These are phyloP conservation scores for Bostrychus sinensis DNA, from an alignment of 2,113 vertebrate species.

Conservation along the genomic window DNA sequence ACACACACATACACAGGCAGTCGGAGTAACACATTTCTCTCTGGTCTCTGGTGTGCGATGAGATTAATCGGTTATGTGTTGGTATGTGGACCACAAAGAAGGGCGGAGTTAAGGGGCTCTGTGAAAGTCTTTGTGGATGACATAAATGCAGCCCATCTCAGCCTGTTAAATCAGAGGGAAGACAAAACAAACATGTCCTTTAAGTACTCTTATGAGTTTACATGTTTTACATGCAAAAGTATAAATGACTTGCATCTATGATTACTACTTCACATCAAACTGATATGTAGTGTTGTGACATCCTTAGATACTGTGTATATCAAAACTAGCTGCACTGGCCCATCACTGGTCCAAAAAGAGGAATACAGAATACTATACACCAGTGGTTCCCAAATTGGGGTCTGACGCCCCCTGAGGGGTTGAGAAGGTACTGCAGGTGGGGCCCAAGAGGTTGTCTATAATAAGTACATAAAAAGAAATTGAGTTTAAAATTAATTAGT, in stretches of 20 bases:
- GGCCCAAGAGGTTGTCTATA: no score
- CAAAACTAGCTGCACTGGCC: no score
- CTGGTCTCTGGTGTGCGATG: constrained; percentile 56
- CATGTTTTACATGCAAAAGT: constrained; percentile 1
- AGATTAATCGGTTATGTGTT: constrained; percentile 74
- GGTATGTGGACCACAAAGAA: constrained; percentile 67
- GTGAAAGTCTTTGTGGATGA: constrained; percentile 46
- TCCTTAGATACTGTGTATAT: no score
- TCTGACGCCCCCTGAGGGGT: no score
- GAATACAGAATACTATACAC: background rate
- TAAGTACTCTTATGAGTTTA: background rate
- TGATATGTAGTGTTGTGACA: no score
- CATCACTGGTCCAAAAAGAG: no score
- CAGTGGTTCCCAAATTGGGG: no score
- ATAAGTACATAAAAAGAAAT: no score
- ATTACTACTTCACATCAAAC: no score
- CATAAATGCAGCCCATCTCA: constrained; percentile 45
- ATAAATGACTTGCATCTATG: constrained; percentile 11
- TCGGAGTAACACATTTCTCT: constrained; percentile 67
- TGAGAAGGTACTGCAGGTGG: no score
- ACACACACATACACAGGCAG: constrained; percentile 49
- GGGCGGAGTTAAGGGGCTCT: constrained; percentile 63
- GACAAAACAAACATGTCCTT: background rate
- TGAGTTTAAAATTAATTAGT: no score
- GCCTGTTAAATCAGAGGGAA: constrained; percentile 19